Percentiles rank a stretch among this genome's conserved stretches.
Evolutionary conservation across 2,888 invertebrate genomes (phyloP).

Genomic region (Ophraella communa): DNA sequence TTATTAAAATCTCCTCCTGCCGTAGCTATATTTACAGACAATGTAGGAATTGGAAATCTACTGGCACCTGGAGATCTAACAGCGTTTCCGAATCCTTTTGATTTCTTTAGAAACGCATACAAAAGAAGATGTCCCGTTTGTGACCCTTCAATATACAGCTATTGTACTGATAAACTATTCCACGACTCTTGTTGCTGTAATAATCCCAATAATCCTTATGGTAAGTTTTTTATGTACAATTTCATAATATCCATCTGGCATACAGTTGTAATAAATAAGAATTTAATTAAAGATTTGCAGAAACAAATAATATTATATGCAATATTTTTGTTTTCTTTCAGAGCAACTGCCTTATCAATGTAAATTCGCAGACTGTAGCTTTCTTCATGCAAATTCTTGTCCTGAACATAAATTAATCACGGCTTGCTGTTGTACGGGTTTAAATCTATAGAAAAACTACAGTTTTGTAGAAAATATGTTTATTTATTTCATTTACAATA

Average conservation of each 20-base stretch:
- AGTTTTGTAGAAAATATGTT: constrained; percentile 28
- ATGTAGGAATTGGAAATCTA: neutral
- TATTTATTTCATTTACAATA: constrained; percentile 31
- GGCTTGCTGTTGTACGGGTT: constrained; percentile 71
- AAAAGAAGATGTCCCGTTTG: constrained; percentile 70
- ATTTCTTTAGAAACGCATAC: constrained; percentile 16
- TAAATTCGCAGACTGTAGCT: constrained; percentile 72
- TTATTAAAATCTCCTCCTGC: neutral
- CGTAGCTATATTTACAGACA: neutral
- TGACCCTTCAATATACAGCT: constrained; percentile 78
- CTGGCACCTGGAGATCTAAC: constrained; percentile 1
- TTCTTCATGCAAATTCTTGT: constrained; percentile 77
- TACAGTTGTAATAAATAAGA: no score
- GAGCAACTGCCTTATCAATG: constrained; percentile 68
- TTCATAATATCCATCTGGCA: no score
- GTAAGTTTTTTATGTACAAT: constrained; percentile 49
- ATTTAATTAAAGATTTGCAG: no score
- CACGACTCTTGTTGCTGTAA: constrained; percentile 81
- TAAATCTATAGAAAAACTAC: constrained; percentile 19
- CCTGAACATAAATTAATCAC: constrained; percentile 75
- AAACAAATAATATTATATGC: no score
- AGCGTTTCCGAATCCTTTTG: constrained; percentile 11
- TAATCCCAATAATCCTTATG: constrained; percentile 59
- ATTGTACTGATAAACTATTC: constrained; percentile 75
- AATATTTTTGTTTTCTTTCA: constrained; percentile 51